A percentile compares a stretch with the other conserved stretches of the same genome.
These are phyloP conservation scores for Lophius piscatorius DNA, from an alignment of 2,113 vertebrate species.

Conservation along the genomic window DNA sequence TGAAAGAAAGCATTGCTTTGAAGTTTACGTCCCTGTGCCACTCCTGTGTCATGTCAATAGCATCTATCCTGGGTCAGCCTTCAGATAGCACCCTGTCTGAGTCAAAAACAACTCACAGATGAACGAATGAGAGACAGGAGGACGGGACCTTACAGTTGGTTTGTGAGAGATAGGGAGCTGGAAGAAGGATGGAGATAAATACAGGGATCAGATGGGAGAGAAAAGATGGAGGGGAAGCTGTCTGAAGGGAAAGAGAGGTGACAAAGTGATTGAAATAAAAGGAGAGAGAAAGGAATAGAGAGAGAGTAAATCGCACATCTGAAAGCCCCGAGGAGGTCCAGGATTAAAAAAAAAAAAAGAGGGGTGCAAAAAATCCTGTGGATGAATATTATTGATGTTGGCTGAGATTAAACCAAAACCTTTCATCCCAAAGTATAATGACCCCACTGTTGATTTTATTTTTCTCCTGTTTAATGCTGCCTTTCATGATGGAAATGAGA, in stretches of 20 bases:
- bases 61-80: conserved; percentile 6
- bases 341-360: neutral
- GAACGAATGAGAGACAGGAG: conserved; percentile 16
- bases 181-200: conserved; percentile 27
- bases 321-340: neutral
- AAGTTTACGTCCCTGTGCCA: conserved; percentile 26
- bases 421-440: conserved; percentile 1
- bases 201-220: conserved; percentile 23
- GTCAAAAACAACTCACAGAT: too few species aligned
- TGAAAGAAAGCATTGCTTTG: conserved; percentile 1
- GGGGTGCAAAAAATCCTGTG: neutral
- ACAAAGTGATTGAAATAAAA: neutral
- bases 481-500: neutral
- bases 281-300: neutral
- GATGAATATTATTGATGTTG: conserved; percentile 5
- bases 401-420: neutral
- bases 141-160: neutral
- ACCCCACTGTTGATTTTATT: neutral
- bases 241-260: neutral
- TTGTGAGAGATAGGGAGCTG: conserved; percentile 36
- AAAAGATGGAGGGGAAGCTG: conserved; percentile 23
- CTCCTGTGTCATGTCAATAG: conserved; percentile 33
- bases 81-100: conserved; percentile 28
- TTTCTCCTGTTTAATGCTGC: neutral
- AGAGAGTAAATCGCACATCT: neutral